Evolutionary conservation across 92 coral and sea anemone genomes (phyloP).

Genomic region (Zoanthus sociatus): DNA sequence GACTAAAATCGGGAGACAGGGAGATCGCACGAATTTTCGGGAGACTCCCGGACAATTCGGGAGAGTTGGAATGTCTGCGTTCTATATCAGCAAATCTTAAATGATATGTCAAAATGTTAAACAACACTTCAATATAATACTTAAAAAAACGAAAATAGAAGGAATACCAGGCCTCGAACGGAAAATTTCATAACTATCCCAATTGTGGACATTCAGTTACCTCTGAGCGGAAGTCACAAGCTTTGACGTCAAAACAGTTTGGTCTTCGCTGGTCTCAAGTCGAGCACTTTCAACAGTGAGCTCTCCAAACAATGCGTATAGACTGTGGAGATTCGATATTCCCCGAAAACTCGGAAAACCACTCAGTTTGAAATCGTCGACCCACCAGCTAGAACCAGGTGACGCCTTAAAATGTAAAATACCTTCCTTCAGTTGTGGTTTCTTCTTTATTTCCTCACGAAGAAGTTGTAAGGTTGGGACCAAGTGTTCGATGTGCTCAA

Average conservation of each 20-base stretch:
- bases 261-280: constrained; percentile 54
- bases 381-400: constrained; percentile 59
- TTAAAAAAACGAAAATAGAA: too few relatives aligned
- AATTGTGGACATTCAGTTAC: background rate
- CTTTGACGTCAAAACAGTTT: constrained; percentile 58
- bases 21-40: too few relatives aligned
- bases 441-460: constrained; percentile 54
- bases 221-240: constrained; percentile 44
- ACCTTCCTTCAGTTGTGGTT: constrained; percentile 67
- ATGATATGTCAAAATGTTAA: too few relatives aligned
- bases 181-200: background rate
- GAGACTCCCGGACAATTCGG: too few relatives aligned
- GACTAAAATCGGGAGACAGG: too few relatives aligned
- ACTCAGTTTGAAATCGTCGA: constrained; percentile 61
- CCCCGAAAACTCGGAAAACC: constrained; percentile 87
- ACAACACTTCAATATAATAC: too few relatives aligned
- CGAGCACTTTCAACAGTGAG: constrained; percentile 69
- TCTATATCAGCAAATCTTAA: too few relatives aligned
- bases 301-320: constrained; percentile 76
- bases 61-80: too few relatives aligned
- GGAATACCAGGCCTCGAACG: too few relatives aligned
- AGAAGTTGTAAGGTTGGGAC: constrained; percentile 62
- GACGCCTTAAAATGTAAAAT: constrained; percentile 61
- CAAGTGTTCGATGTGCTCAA: constrained; percentile 76
- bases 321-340: constrained; percentile 63